Conservation (phyloP, 1,140 invertebrate species). For the Heliconius melpomene region DNA sequence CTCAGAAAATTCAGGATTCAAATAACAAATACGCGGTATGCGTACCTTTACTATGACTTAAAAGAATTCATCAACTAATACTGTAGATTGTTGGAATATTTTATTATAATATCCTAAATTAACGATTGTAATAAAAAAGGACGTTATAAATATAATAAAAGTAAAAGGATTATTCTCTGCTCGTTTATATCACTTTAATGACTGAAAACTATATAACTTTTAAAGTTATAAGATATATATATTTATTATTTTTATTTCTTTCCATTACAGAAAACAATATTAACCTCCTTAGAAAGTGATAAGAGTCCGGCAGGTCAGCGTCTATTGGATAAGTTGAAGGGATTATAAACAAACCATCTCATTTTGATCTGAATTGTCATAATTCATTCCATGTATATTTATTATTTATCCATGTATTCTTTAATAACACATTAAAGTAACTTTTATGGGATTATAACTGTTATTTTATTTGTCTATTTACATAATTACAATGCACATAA, state of each 20-base stretch:
- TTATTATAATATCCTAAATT: too few relatives aligned
- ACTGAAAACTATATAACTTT: too few relatives aligned
- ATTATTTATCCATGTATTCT: not conserved
- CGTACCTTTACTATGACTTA: conserved; percentile 13
- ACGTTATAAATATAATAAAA: too few relatives aligned
- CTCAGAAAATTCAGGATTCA: conserved; percentile 71
- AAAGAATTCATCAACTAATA: too few relatives aligned
- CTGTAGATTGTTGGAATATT: too few relatives aligned
- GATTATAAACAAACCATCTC: conserved; percentile 7
- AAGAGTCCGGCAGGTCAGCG: conserved; percentile 13
- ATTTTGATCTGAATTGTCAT: not conserved
- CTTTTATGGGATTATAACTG: not conserved
- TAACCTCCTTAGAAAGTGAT: conserved; percentile 34
- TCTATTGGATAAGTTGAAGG: conserved; percentile 23
- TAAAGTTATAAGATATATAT: too few relatives aligned
- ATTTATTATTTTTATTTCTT: not conserved
- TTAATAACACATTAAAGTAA: not conserved
- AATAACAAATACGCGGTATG: conserved; percentile 71
- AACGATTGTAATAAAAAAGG: too few relatives aligned
- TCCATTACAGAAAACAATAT: conserved; percentile 42
- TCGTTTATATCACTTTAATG: too few relatives aligned
- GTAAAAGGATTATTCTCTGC: too few relatives aligned
- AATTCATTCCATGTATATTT: not conserved
- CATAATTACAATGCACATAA: not conserved
- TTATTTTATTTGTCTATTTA: not conserved